Percentiles rank a stretch among this genome's conserved stretches.
phyloP scores from a whole-genome alignment of 2,888 invertebrate species.

The Reticulitermes lucifugus region DNA sequence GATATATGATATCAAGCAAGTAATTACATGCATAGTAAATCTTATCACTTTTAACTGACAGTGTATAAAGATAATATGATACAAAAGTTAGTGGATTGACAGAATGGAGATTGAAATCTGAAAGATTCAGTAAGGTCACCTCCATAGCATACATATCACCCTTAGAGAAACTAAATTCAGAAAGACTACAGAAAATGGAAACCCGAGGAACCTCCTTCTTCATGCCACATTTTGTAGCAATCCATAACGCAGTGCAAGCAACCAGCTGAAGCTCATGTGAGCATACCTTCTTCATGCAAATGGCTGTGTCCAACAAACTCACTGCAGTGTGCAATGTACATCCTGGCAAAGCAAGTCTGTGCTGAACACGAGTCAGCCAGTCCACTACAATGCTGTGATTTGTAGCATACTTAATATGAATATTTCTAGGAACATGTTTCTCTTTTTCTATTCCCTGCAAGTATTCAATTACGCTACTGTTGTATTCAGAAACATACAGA shows the following conservation, averaged over 20 bases:
- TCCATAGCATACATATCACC: not conserved
- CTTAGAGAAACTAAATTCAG: not conserved
- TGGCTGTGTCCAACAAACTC: not conserved
- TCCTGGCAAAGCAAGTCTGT: not conserved
- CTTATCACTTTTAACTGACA: not conserved
- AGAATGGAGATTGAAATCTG: not conserved
- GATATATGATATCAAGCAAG: slow-evolving; percentile 8
- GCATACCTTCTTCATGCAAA: not conserved
- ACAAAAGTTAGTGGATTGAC: slow-evolving; percentile 7
- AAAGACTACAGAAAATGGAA: not conserved
- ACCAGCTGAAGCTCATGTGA: not conserved
- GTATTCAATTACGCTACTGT: not conserved
- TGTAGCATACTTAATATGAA: not conserved
- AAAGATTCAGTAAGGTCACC: not conserved
- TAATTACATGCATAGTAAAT: slow-evolving; percentile 1
- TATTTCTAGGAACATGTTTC: not conserved
- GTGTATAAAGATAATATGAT: not conserved
- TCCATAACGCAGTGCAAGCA: slow-evolving; percentile 1
- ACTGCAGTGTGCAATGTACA: not conserved
- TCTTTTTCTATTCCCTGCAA: not conserved
- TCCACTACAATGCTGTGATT: not conserved
- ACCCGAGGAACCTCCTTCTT: not conserved
- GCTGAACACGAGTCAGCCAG: slow-evolving; percentile 9
- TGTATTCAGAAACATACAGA: slow-evolving; percentile 3
- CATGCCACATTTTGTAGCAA: not conserved